Evolutionary conservation across 64 coral and sea anemone genomes (phyloP).

Genomic region (Orbicella faveolata): DNA sequence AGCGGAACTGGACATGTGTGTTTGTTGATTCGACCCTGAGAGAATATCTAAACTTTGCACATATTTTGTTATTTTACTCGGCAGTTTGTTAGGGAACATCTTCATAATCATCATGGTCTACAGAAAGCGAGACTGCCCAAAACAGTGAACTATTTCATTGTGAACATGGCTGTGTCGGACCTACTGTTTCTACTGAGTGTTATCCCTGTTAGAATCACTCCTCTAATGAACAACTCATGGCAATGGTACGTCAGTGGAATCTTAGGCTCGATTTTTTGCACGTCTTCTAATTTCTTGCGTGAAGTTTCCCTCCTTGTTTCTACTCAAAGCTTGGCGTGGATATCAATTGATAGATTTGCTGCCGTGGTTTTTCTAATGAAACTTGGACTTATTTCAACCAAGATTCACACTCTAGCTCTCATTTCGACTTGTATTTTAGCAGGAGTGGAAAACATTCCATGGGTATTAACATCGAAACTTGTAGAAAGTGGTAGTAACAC

Average conservation of each 20-base stretch:
- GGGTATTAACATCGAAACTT: background rate
- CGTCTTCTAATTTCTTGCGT: background rate
- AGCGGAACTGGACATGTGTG: background rate
- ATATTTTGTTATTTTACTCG: background rate
- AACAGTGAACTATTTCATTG: constrained; percentile 5
- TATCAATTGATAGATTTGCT: background rate
- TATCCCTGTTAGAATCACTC: background rate
- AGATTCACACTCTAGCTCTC: background rate
- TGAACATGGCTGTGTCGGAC: background rate
- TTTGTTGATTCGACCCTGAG: background rate
- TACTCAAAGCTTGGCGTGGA: background rate
- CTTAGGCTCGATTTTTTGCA: background rate
- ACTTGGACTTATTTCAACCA: background rate
- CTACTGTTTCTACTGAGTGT: background rate
- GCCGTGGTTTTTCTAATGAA: background rate
- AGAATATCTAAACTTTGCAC: background rate
- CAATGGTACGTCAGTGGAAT: background rate
- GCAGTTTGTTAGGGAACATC: background rate
- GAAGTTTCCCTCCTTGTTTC: background rate
- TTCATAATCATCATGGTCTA: background rate
- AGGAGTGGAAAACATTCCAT: background rate
- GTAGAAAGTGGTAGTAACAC: background rate
- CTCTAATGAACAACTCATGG: background rate
- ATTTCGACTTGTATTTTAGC: background rate
- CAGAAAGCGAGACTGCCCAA: background rate